Evolutionary conservation across 2,797 vertebrate genomes (phyloP).

Genomic region (Parotocinclus haroldoi): DNA sequence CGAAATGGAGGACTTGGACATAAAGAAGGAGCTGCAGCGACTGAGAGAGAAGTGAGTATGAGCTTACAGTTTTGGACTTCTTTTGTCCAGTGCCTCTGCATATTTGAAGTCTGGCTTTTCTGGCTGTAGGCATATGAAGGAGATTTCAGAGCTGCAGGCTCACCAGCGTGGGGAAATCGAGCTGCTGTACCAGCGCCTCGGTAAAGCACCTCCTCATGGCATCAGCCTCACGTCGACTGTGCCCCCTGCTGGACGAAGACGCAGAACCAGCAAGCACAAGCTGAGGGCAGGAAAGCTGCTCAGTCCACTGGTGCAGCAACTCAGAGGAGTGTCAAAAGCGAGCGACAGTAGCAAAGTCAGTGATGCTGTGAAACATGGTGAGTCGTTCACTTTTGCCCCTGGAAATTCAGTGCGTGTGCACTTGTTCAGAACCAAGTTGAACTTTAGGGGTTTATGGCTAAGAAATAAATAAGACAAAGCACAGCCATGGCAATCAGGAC

Average conservation of each 20-base stretch:
- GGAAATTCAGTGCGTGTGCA: no score
- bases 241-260: conserved; percentile 81
- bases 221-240: conserved; percentile 82
- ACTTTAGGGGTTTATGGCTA: no score
- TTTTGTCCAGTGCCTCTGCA: not conserved
- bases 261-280: conserved; percentile 87
- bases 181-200: conserved; percentile 83
- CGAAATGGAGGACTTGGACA: conserved; percentile 91
- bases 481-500: no score
- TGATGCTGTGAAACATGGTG: conserved; percentile 46
- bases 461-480: no score
- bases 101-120: not conserved
- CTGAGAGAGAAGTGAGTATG: conserved; percentile 89
- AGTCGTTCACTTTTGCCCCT: not conserved
- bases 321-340: conserved; percentile 85
- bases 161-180: conserved; percentile 92
- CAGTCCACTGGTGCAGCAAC: conserved; percentile 91
- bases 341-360: conserved; percentile 79
- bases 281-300: conserved; percentile 89
- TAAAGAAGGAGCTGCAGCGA: conserved; percentile 88
- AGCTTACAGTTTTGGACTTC: not conserved
- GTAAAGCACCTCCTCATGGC: conserved; percentile 85
- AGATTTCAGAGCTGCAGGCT: conserved; percentile 93
- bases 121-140: conserved; percentile 83
- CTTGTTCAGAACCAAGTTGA: no score